phyloP scores from a whole-genome alignment of 1,140 invertebrate genomes.

The Ericerus pela region DNA sequence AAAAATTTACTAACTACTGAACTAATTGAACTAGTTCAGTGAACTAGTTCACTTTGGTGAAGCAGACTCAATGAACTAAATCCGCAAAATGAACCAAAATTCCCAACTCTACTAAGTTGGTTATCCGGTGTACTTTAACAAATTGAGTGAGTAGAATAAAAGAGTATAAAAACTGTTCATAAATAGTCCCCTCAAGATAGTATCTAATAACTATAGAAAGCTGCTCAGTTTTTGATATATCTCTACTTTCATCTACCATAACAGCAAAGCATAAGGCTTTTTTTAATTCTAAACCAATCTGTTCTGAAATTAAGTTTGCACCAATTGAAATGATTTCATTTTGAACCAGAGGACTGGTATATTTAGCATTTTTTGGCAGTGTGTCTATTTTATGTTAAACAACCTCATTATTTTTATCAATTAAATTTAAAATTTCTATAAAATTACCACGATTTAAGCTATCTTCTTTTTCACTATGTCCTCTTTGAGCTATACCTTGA shows the following conservation, averaged over 20 bases:
- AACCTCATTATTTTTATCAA: slow-evolving; percentile 3
- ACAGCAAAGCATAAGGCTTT: background rate
- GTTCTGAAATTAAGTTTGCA: background rate
- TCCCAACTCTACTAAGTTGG: too few species aligned
- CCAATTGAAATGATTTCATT: slow-evolving; percentile 13
- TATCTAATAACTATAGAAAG: background rate
- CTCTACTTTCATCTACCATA: slow-evolving; percentile 2
- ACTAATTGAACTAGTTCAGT: too few species aligned
- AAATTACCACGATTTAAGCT: slow-evolving; percentile 4
- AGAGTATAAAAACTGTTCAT: background rate
- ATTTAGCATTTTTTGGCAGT: background rate
- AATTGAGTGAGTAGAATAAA: too few species aligned
- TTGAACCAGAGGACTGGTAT: background rate
- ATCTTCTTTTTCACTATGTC: slow-evolving; percentile 5
- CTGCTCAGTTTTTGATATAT: slow-evolving; percentile 3
- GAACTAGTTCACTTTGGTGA: too few species aligned
- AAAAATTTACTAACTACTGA: too few species aligned
- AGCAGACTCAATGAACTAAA: too few species aligned
- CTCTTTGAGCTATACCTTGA: slow-evolving; percentile 13
- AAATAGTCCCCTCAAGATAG: background rate
- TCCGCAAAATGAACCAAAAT: too few species aligned
- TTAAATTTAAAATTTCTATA: slow-evolving; percentile 12
- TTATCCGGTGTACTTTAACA: too few species aligned
- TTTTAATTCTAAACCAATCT: background rate
- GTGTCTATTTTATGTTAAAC: background rate